These are phyloP conservation scores for Gallinago media DNA, from an alignment of 2,113 vertebrate species.

Conservation along the genomic window DNA sequence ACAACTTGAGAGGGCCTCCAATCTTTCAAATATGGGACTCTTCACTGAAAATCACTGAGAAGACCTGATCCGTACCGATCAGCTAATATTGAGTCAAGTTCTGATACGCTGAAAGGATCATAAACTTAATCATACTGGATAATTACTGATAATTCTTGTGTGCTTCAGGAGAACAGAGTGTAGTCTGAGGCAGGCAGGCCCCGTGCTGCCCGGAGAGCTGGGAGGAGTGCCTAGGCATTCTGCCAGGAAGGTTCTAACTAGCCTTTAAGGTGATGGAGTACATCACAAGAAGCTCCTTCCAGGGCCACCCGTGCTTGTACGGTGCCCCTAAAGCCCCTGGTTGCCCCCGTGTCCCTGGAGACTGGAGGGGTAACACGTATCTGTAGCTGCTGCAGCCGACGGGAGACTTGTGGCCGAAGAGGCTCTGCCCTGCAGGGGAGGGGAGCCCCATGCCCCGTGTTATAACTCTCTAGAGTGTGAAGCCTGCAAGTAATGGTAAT, in stretches of 20 bases:
- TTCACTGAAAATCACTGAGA: not conserved
- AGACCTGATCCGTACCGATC: not conserved
- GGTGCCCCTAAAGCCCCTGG: not conserved
- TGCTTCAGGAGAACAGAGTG: not conserved
- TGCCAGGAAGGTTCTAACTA: not conserved
- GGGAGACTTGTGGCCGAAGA: not conserved
- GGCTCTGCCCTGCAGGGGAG: not conserved
- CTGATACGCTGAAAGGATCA: not conserved
- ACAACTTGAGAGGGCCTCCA: not conserved
- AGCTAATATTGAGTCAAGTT: not conserved
- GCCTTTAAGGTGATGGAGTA: not conserved
- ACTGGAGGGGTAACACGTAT: fast-evolving
- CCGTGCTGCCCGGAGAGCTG: not conserved
- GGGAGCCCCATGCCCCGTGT: not conserved
- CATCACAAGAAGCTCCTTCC: not conserved
- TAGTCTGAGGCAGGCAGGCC: not conserved
- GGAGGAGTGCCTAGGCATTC: not conserved
- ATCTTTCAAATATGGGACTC: not conserved
- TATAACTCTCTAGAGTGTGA: not conserved
- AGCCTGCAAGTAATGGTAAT: constrained; percentile 1
- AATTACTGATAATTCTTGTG: not conserved
- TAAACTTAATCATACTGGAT: not conserved
- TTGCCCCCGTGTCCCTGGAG: not conserved
- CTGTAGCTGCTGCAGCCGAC: not conserved
- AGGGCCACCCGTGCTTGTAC: fast-evolving